phyloP scores from a whole-genome alignment of 2,888 invertebrate genomes.

The Cryptocephalus moraei region DNA sequence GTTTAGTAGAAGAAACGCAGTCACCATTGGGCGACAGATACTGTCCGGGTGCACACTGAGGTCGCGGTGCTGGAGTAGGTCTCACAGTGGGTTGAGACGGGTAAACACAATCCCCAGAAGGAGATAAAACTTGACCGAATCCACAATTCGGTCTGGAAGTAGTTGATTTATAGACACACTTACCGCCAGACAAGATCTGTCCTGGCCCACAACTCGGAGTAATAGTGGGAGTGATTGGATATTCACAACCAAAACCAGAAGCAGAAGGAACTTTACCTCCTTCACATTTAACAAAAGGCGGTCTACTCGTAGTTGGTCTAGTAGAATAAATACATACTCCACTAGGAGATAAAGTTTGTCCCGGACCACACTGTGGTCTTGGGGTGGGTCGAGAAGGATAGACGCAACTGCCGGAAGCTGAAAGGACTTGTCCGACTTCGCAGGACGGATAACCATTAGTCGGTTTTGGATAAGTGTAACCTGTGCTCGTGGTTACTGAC shows the following conservation, averaged over 20 bases:
- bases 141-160: conserved; percentile 12
- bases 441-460: not conserved
- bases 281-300: conserved; percentile 30
- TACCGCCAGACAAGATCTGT: not conserved
- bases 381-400: conserved; percentile 5
- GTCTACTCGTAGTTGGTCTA: conserved; percentile 1
- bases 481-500: too few species aligned
- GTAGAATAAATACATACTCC: conserved; percentile 9
- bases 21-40: not conserved
- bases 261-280: conserved; percentile 15
- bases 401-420: conserved; percentile 9
- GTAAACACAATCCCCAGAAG: conserved; percentile 13
- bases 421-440: conserved; percentile 2
- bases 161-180: not conserved
- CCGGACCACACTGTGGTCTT: conserved; percentile 4
- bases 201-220: conserved; percentile 1
- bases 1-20: not conserved
- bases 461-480: not conserved
- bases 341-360: not conserved
- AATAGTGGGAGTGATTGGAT: conserved; percentile 4
- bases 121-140: conserved; percentile 8
- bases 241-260: conserved; percentile 9
- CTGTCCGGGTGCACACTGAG: not conserved
- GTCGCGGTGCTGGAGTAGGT: conserved; percentile 7
- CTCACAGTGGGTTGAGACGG: conserved; percentile 7